Base-by-base conservation (phyloP, 2,797 vertebrate species). In the Allochrocebus solatus region DNA sequence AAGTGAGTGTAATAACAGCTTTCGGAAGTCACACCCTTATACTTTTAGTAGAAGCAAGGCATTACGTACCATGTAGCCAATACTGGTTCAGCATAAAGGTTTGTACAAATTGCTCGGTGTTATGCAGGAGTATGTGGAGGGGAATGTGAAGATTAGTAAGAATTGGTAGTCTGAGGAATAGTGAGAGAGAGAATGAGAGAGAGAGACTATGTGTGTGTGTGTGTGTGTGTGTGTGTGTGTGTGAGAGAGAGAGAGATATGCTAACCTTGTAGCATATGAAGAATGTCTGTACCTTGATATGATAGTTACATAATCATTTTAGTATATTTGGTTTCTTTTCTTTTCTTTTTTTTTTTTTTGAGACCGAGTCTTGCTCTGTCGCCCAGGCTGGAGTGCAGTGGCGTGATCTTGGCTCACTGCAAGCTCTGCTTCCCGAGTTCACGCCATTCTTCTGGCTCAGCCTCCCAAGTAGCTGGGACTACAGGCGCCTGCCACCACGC, bases 1-100 rank as follows among this genome's bases (percentile, higher is more conserved):
- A 99, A 98, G 99, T 99, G 98, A 99, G 98, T 99, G 97, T 41
- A 80, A 17, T 70, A 78, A 89, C 89, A 2, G 80, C 81, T 96
- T 87, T 83, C 16, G 2, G 16, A 55, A 91, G 79, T 89, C 93
- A 22, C 8, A 33, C 9, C 4, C 0, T 24, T 53, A 53, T 28
- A 21, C 41, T 87, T 86, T 82, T 41, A 10, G 22, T 50, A 80
- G 67, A 76, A 75, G 24, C 30, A n/a, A 81, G 30, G 46, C 17
- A 22, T 91, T 75, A 19, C 41, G 33, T 96, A 83, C 76, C 26
- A 10, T 61, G 67, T 72, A 53, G 76, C 39, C 33, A 70, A 41
- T 33, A 22, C 0, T 7, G 36, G 36, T 53, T 78, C n/a, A 26
- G 7, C 80, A 26, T 39, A 19, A 85, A 89, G 41, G 8, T 83